Evolutionary conservation across 2,888 invertebrate species (phyloP).

Genomic region (Strigamia maritima): DNA sequence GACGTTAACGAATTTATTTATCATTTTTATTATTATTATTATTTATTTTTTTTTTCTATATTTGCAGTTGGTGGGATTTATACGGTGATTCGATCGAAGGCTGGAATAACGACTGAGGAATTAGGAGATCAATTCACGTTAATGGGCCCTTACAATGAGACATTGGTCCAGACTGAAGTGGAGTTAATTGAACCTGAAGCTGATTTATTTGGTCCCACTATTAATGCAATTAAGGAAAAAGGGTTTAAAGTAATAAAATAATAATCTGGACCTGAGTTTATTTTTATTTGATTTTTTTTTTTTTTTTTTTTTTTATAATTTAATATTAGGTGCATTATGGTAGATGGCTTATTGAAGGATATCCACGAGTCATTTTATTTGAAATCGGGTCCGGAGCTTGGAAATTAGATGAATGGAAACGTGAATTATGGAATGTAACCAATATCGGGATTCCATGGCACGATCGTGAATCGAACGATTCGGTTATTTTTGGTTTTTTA

Average conservation of each 20-base stretch:
- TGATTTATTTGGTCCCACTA: constrained; percentile 70
- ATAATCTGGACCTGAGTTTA: too few relatives aligned
- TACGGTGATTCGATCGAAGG: constrained; percentile 96
- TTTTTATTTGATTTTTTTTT: neutral
- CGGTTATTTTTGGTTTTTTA: constrained; percentile 92
- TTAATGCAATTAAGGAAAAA: constrained; percentile 71
- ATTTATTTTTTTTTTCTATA: neutral
- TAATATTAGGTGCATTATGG: constrained; percentile 75
- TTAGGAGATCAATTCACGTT: constrained; percentile 96
- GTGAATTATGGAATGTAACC: constrained; percentile 85
- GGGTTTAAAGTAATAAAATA: constrained; percentile 95
- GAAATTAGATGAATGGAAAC: constrained; percentile 92
- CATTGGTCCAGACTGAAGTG: constrained; percentile 88
- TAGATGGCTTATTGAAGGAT: constrained; percentile 99
- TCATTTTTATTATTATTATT: neutral
- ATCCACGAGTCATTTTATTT: constrained; percentile 94
- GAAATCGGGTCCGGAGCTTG: constrained; percentile 95
- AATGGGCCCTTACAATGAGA: constrained; percentile 91
- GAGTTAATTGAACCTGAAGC: constrained; percentile 82
- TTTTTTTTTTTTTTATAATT: neutral
- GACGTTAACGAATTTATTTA: neutral
- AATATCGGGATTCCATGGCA: constrained; percentile 90
- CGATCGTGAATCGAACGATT: constrained; percentile 94
- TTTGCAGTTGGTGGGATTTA: constrained; percentile 95
- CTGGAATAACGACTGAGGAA: constrained; percentile 93